These are phyloP conservation scores for Sciurus vulgaris DNA, from an alignment of 2,797 vertebrate species.

Conservation along the genomic window DNA sequence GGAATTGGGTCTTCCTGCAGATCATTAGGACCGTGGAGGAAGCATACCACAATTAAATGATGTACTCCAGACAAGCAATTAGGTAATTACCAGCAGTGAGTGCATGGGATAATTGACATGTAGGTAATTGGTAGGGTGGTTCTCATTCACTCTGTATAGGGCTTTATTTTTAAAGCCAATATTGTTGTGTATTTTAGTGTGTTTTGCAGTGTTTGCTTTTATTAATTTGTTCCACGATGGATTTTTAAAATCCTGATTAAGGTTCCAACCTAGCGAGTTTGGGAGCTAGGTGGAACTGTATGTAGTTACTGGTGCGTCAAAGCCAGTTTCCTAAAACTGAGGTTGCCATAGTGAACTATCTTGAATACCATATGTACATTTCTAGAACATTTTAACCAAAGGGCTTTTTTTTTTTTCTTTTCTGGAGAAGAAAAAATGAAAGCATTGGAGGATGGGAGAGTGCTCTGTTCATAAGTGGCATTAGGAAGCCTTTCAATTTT, in stretches of 20 bases:
- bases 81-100: slow-evolving; percentile 44
- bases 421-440: slow-evolving; percentile 75
- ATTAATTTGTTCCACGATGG: slow-evolving; percentile 56
- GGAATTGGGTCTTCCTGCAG: neutral
- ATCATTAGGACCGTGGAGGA: neutral
- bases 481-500: neutral
- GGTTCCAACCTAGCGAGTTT: neutral
- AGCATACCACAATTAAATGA: neutral
- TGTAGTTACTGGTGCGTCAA: slow-evolving; percentile 34
- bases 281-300: slow-evolving; percentile 30
- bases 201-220: slow-evolving; percentile 74
- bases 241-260: slow-evolving; percentile 56
- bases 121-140: slow-evolving; percentile 41
- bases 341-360: slow-evolving; percentile 57
- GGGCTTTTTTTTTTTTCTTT: slow-evolving; percentile 76
- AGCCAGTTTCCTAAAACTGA: slow-evolving; percentile 79
- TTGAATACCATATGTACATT: slow-evolving; percentile 57
- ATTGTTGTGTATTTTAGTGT: slow-evolving; percentile 51
- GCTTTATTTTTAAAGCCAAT: slow-evolving; percentile 74
- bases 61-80: neutral
- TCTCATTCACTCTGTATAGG: neutral
- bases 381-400: slow-evolving; percentile 66
- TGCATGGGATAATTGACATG: slow-evolving; percentile 48
- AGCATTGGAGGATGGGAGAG: slow-evolving; percentile 71
- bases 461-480: slow-evolving; percentile 45